Conservation (phyloP, 2,797 vertebrate species). For the Lemur catta region DNA sequence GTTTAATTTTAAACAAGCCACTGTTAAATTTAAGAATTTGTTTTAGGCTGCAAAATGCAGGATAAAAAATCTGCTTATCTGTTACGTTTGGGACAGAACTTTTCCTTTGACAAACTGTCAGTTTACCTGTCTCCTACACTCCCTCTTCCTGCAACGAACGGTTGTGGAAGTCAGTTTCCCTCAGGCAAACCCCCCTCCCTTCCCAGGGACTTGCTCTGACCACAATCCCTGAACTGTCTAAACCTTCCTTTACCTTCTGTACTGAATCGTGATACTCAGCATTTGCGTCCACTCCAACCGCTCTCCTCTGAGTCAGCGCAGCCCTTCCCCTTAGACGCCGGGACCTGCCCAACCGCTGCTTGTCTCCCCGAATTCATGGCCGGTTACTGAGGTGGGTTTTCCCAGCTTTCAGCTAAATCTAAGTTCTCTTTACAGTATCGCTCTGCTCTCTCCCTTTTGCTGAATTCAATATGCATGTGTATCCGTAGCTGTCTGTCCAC, state of each 20-base stretch:
- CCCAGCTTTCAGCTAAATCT: background rate
- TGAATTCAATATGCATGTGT: background rate
- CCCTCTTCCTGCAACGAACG: background rate
- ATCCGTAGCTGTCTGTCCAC: too few species aligned
- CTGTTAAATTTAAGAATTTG: background rate
- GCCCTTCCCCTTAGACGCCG: background rate
- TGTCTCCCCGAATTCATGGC: background rate
- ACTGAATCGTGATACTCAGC: background rate
- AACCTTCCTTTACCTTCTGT: background rate
- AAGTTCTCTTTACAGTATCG: background rate
- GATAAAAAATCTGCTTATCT: background rate
- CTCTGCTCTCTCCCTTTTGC: background rate
- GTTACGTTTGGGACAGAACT: background rate
- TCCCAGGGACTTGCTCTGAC: background rate
- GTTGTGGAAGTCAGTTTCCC: background rate
- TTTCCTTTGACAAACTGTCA: background rate
- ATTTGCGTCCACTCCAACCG: background rate
- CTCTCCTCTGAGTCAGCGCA: background rate
- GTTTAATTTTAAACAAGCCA: background rate
- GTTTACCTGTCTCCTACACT: background rate
- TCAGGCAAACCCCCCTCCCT: background rate
- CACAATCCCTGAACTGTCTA: background rate
- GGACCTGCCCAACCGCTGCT: too few species aligned
- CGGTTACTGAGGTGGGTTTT: background rate
- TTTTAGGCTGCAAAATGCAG: background rate